A percentile compares a stretch with the other conserved stretches of the same genome.
Conservation (phyloP, 2,888 invertebrate species). For the Caenorhabditis afra region DNA sequence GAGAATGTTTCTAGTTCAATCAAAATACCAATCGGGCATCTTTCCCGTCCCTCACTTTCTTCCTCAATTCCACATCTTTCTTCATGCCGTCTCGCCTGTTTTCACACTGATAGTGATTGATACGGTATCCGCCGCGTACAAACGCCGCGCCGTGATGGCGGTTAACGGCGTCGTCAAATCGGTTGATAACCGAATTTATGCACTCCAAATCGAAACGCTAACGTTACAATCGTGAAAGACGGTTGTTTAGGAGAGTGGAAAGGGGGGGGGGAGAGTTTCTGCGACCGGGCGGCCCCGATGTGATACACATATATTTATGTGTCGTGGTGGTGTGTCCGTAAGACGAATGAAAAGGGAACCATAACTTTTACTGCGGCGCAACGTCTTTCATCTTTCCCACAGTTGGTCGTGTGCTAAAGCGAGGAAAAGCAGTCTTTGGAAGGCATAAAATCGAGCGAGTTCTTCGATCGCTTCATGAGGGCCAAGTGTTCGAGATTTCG, state of each 20-base stretch:
- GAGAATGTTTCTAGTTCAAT: constrained; percentile 35
- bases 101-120: constrained; percentile 35
- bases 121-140: constrained; percentile 15
- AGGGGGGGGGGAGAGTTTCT: too few species aligned
- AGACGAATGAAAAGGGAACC: constrained; percentile 1
- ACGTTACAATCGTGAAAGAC: too few species aligned
- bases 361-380: constrained; percentile 31
- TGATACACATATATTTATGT: neutral
- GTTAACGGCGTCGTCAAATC: constrained; percentile 14
- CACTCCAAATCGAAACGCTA: neutral
- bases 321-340: neutral
- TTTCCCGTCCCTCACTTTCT: too few species aligned
- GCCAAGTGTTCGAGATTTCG: constrained; percentile 8
- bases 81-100: constrained; percentile 10
- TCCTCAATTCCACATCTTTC: neutral
- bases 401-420: constrained; percentile 4
- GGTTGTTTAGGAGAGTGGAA: neutral
- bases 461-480: neutral
- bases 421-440: neutral
- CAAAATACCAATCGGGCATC: neutral
- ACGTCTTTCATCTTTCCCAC: constrained; percentile 36
- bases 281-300: neutral
- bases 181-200: constrained; percentile 38
- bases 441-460: neutral
- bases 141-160: constrained; percentile 12